Base-by-base conservation (phyloP, 2,797 vertebrate species). In the Oophaga sylvatica region DNA sequence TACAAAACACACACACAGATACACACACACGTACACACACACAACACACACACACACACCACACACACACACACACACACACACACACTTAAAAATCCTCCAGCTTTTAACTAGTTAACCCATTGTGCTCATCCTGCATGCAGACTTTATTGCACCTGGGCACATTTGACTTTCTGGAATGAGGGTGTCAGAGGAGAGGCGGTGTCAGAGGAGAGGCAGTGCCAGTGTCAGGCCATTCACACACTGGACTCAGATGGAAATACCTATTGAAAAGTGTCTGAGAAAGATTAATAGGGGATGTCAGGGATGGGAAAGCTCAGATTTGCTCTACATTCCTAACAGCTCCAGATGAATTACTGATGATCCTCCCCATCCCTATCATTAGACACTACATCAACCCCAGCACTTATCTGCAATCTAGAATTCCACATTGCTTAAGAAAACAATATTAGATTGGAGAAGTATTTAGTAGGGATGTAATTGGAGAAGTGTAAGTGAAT, bases 251-350 rank as follows among this genome's bases (percentile, higher is more conserved):
- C 94, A 95, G 94, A 96, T 95, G 95, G 93, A 95, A 93, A 95
- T 95, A 95, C 94, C 95, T 96, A 96, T 95, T 95, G 95, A 96
- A 96, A 96, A 95, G 94, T 96, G 95, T 96, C 95, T 95, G 94
- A 95, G 93, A 94, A 95, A 96, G 95, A 97, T 96, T 96, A 96
- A 96, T 96, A 96, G 95, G 93, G 93, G 93, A 95, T 96, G 95
- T 96, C 95, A 96, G 93, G 93, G 95, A 93, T 94, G 94, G 94
- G 93, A 96, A 96, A 95, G 94, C 94, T 91, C 91, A 93, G 94
- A 93, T 95, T 96, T 95, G 94, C 95, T 95, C 95, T 95, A 95
- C 95, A 95, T 95, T 95, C 95, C 95, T 95, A 94, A 94, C 91
- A 94, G 94, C 94, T 94, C 94, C 94, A 96, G 95, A 96, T 96